These are phyloP conservation scores for Nibea coibor DNA, from an alignment of 2,113 vertebrate genomes.

Conservation along the genomic window DNA sequence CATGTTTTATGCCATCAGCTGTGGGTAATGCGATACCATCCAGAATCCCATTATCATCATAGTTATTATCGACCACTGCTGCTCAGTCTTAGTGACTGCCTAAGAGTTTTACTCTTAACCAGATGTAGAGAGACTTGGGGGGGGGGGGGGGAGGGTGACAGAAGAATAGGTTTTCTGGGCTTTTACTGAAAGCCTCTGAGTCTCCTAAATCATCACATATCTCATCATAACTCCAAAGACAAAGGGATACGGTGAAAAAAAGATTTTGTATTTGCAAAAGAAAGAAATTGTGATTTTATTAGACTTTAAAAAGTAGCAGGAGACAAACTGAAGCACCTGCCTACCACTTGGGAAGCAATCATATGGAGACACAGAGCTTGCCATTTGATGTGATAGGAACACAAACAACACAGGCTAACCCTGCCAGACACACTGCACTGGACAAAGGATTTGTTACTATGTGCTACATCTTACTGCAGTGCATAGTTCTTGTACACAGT, in stretches of 20 bases:
- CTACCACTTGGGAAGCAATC: constrained; percentile 5
- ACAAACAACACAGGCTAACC: neutral
- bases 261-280: neutral
- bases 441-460: neutral
- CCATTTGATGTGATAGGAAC: constrained; percentile 11
- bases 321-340: constrained; percentile 24
- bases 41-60: constrained; percentile 66
- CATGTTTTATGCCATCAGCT: constrained; percentile 64
- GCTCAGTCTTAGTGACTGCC: constrained; percentile 46
- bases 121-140: constrained; percentile 17
- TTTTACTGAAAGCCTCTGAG: constrained; percentile 23
- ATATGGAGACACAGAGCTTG: constrained; percentile 6
- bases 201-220: constrained; percentile 28
- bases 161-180: constrained; percentile 15
- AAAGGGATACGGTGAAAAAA: neutral
- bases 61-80: constrained; percentile 68
- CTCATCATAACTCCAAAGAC: constrained; percentile 15
- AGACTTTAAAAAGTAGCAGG: constrained; percentile 15
- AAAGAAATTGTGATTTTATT: neutral
- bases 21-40: constrained; percentile 59
- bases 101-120: constrained; percentile 28
- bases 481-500: neutral
- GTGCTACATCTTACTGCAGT: neutral
- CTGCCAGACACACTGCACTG: neutral
- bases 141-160: neutral